These are phyloP conservation scores for Drosophila pullipes DNA, from an alignment of 2,888 invertebrate genomes.

Conservation along the genomic window DNA sequence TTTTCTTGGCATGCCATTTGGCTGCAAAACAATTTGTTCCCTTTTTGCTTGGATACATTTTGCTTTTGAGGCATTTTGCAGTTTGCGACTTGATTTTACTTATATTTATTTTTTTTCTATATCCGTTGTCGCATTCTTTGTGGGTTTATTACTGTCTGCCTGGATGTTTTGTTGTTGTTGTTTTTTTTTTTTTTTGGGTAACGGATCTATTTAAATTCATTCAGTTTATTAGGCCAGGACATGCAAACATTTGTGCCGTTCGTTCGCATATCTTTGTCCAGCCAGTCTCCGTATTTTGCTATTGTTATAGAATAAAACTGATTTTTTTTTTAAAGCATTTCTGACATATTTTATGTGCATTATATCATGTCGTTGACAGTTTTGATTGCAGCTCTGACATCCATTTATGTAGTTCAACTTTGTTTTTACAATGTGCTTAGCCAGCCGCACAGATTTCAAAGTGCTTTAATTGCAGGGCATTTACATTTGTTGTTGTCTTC, in stretches of 20 bases:
- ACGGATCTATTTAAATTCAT: slow-evolving; percentile 64
- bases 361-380: slow-evolving; percentile 58
- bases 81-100: slow-evolving; percentile 65
- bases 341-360: slow-evolving; percentile 74
- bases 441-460: slow-evolving; percentile 5
- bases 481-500: slow-evolving; percentile 13
- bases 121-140: slow-evolving; percentile 68
- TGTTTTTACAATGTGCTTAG: slow-evolving; percentile 13
- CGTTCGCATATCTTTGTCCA: slow-evolving; percentile 21
- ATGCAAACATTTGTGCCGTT: slow-evolving; percentile 64
- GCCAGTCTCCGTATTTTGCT: background rate
- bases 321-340: slow-evolving; percentile 42
- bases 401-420: slow-evolving; percentile 57
- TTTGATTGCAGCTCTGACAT: slow-evolving; percentile 49
- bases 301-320: background rate
- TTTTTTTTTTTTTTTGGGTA: slow-evolving; percentile 19
- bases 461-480: slow-evolving; percentile 41
- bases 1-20: slow-evolving; percentile 57
- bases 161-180: background rate
- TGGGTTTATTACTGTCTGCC: slow-evolving; percentile 67
- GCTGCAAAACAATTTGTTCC: slow-evolving; percentile 58
- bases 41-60: slow-evolving; percentile 54
- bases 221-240: slow-evolving; percentile 73
- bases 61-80: slow-evolving; percentile 63
- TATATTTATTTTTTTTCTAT: slow-evolving; percentile 21